Conservation (phyloP, 2,888 invertebrate species). For the Oegoconia quadripuncta region DNA sequence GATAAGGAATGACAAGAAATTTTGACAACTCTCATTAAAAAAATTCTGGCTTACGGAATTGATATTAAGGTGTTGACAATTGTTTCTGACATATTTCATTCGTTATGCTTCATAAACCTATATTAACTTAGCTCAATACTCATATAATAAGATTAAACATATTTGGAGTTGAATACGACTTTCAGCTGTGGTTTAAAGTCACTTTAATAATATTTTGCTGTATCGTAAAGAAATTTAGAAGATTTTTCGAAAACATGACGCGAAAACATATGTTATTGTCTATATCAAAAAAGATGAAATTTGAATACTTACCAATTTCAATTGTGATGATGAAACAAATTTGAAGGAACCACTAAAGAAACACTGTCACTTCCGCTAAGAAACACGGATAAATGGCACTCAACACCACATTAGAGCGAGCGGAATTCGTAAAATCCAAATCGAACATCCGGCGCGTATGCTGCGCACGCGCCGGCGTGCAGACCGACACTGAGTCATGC, state of each 20-base stretch:
- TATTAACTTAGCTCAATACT: no score
- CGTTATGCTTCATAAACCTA: no score
- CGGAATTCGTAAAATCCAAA: constrained; percentile 22
- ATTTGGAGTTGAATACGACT: no score
- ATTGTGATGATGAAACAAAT: neutral
- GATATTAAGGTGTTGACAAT: neutral
- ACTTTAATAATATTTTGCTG: no score
- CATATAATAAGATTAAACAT: no score
- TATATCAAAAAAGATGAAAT: neutral
- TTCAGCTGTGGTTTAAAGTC: no score
- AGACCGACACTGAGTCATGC: constrained; percentile 71
- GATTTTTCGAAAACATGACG: no score
- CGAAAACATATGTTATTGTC: neutral
- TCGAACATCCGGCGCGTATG: constrained; percentile 33
- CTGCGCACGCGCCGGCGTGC: constrained; percentile 64
- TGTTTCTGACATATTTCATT: neutral
- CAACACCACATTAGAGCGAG: constrained; percentile 35
- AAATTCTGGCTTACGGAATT: neutral
- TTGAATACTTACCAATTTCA: constrained; percentile 1
- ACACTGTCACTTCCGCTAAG: constrained; percentile 10
- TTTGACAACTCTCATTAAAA: neutral
- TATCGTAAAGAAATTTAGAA: no score
- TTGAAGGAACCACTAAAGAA: neutral
- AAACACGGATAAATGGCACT: constrained; percentile 22
- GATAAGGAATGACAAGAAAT: neutral